Evolutionary conservation across 2,888 invertebrate species (phyloP).

Genomic region (Folsomia manolachei): DNA sequence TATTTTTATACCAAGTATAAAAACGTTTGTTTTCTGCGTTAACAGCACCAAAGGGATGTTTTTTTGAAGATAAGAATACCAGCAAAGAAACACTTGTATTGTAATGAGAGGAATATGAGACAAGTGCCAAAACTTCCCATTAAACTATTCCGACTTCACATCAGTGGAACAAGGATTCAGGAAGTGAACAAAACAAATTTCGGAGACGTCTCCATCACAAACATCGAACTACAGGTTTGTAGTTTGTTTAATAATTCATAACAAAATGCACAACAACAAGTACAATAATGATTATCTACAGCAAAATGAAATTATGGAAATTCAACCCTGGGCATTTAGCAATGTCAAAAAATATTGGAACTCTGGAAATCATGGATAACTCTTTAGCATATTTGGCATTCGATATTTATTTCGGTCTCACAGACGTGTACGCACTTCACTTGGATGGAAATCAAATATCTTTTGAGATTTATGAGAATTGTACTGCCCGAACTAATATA

Average conservation of each 20-base stretch:
- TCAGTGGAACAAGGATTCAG: slow-evolving; percentile 25
- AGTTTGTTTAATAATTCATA: too few species aligned
- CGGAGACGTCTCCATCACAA: slow-evolving; percentile 21
- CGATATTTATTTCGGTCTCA: slow-evolving; percentile 31
- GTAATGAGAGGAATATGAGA: slow-evolving; percentile 23
- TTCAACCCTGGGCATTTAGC: slow-evolving; percentile 32
- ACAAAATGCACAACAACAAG: too few species aligned
- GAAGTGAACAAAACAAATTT: neutral
- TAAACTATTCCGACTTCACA: slow-evolving; percentile 8
- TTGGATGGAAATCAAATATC: slow-evolving; percentile 31
- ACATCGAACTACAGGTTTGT: too few species aligned
- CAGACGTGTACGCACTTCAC: neutral
- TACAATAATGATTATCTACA: too few species aligned
- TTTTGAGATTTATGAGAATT: slow-evolving; percentile 28
- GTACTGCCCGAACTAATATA: slow-evolving; percentile 4
- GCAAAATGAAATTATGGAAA: slow-evolving; percentile 20
- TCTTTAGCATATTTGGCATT: slow-evolving; percentile 24
- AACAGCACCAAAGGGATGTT: slow-evolving; percentile 18
- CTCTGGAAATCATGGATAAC: slow-evolving; percentile 25
- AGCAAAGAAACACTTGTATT: slow-evolving; percentile 11
- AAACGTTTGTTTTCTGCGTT: too few species aligned
- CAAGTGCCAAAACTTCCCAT: slow-evolving; percentile 29
- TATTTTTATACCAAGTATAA: too few species aligned
- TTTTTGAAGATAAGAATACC: slow-evolving; percentile 2
- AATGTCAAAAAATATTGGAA: slow-evolving; percentile 18